Conservation (phyloP, 2,113 vertebrate genomes). For the Eclectus roratus region DNA sequence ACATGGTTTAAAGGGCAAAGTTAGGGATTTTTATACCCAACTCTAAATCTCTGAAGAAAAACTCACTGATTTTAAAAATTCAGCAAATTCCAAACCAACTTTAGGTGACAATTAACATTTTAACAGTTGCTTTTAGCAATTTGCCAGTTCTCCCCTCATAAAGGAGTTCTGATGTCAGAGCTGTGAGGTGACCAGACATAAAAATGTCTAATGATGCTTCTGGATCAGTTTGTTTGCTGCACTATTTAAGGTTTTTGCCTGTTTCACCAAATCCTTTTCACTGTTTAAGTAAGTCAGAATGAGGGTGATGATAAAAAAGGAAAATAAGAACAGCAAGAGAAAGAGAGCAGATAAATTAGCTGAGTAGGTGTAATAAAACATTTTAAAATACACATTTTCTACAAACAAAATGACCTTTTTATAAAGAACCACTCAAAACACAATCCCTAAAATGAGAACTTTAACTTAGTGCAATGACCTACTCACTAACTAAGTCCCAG, state of each 20-base stretch:
- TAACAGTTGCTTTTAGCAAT: conserved; percentile 64
- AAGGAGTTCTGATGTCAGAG: conserved; percentile 65
- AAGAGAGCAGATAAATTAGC: conserved; percentile 66
- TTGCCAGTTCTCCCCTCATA: conserved; percentile 63
- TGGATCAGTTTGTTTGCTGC: conserved; percentile 92
- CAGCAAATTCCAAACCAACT: conserved; percentile 69
- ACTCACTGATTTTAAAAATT: conserved; percentile 61
- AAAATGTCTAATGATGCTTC: conserved; percentile 84
- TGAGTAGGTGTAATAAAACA: not conserved
- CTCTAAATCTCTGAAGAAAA: conserved; percentile 64
- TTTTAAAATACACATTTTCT: not conserved
- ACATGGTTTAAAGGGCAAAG: conserved; percentile 66
- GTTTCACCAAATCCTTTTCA: conserved; percentile 97
- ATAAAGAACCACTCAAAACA: rapidly evolving
- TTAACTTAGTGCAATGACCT: rapidly evolving
- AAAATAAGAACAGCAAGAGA: conserved; percentile 62
- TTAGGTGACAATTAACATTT: conserved; percentile 71
- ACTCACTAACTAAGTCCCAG: not conserved
- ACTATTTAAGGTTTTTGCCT: conserved; percentile 93
- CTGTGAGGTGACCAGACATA: conserved; percentile 59
- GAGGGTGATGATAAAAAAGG: conserved; percentile 37
- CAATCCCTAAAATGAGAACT: not conserved
- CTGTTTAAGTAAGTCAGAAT: conserved; percentile 71
- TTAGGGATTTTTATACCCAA: conserved; percentile 44
- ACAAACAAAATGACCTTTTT: not conserved